These are phyloP conservation scores for Tringa solitaria DNA, from an alignment of 2,113 vertebrate genomes.

Conservation along the genomic window DNA sequence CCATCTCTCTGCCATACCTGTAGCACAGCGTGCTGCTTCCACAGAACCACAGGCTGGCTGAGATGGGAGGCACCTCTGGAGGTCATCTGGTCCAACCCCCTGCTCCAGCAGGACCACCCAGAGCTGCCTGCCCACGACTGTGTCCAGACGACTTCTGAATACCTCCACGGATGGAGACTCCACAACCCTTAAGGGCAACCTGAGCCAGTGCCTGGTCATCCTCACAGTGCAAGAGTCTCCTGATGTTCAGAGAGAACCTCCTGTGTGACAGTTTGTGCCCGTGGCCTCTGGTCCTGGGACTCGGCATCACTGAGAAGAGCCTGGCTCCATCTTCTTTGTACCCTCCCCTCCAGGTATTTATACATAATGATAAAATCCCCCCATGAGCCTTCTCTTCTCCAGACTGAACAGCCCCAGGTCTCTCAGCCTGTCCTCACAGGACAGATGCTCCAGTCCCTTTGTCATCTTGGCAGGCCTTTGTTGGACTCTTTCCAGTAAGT, in stretches of 20 bases:
- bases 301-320: background rate
- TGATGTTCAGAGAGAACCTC: background rate
- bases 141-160: background rate
- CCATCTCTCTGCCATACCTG: background rate
- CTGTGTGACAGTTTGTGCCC: background rate
- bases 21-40: background rate
- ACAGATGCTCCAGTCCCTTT: background rate
- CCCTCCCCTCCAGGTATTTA: background rate
- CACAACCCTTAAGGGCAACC: background rate
- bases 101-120: background rate
- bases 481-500: background rate
- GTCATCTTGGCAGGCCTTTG: background rate
- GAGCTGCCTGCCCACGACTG: background rate
- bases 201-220: accelerated
- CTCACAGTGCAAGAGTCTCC: background rate
- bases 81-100: background rate
- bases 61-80: background rate
- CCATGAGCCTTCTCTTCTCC: background rate
- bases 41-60: background rate
- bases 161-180: background rate
- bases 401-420: background rate
- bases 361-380: background rate
- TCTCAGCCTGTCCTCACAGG: background rate
- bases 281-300: background rate
- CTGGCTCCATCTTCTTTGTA: background rate